Evolutionary conservation across 1,140 invertebrate genomes (phyloP).

Genomic region (Lepidostoma basale): DNA sequence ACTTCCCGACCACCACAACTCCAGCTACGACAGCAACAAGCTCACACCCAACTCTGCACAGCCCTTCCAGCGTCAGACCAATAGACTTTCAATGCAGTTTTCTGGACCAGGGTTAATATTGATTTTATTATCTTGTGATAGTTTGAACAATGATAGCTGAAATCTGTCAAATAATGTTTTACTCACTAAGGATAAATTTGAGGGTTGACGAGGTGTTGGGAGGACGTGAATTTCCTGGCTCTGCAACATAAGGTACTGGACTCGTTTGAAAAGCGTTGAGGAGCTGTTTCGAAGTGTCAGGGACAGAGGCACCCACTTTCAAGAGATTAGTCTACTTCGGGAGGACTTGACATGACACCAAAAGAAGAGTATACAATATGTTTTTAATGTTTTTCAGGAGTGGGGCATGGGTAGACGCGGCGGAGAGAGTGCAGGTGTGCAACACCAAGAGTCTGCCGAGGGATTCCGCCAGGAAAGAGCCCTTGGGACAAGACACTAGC

Average conservation of each 20-base stretch:
- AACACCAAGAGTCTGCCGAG: constrained; percentile 76
- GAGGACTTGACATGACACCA: too few species aligned
- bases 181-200: too few species aligned
- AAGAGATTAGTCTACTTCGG: too few species aligned
- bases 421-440: constrained; percentile 67
- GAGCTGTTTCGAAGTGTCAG: too few species aligned
- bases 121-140: not conserved
- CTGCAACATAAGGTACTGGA: too few species aligned
- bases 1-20: constrained; percentile 49
- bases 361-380: too few species aligned
- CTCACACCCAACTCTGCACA: constrained; percentile 51
- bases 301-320: too few species aligned
- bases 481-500: constrained; percentile 73
- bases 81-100: constrained; percentile 90
- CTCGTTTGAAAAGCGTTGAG: too few species aligned
- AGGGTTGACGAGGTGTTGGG: too few species aligned
- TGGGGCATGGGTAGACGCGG: constrained; percentile 79
- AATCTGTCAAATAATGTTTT: too few species aligned
- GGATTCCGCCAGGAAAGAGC: constrained; percentile 78
- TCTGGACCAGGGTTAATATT: constrained; percentile 61
- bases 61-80: constrained; percentile 65
- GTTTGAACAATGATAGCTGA: too few species aligned
- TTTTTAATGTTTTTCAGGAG: constrained; percentile 52
- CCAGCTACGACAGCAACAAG: constrained; percentile 50
- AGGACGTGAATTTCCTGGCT: too few species aligned